Percentiles rank a stretch among this genome's conserved stretches.
phyloP scores from a whole-genome alignment of 2,888 invertebrate genomes.

The Mythimna impura region DNA sequence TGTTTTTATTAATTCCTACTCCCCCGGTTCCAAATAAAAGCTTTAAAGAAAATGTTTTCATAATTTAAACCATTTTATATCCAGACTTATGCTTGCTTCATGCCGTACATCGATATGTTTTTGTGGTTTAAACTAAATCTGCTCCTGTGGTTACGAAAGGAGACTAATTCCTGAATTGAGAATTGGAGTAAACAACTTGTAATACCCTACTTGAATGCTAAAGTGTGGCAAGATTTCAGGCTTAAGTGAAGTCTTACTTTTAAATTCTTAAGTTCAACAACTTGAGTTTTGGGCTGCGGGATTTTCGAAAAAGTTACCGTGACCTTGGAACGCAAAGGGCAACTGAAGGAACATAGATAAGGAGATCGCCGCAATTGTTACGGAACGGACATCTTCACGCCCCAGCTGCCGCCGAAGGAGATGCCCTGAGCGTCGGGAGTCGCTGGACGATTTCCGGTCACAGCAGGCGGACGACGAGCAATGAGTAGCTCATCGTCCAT shows the following conservation, averaged over 20 bases:
- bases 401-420: too few relatives aligned
- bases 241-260: not conserved
- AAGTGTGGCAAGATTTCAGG: not conserved
- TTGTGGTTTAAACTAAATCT: not conserved
- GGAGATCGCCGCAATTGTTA: too few relatives aligned
- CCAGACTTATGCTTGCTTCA: constrained; percentile 35
- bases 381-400: too few relatives aligned
- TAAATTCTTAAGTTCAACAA: not conserved
- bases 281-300: not conserved
- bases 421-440: too few relatives aligned
- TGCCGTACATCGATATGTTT: constrained; percentile 25
- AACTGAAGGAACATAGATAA: too few relatives aligned
- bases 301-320: too few relatives aligned
- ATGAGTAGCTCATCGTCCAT: too few relatives aligned
- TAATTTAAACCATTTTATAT: constrained; percentile 57
- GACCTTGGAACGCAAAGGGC: too few relatives aligned
- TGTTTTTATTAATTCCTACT: constrained; percentile 85
- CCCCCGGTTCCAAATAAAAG: constrained; percentile 77
- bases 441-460: too few relatives aligned
- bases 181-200: not conserved
- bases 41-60: constrained; percentile 76
- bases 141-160: constrained; percentile 5
- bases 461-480: too few relatives aligned
- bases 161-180: not conserved
- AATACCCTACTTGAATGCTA: not conserved